Percentiles rank a stretch among this genome's conserved stretches.
Evolutionary conservation across 2,113 vertebrate genomes (phyloP).

Genomic region (Psammodynastes pulverulentus): DNA sequence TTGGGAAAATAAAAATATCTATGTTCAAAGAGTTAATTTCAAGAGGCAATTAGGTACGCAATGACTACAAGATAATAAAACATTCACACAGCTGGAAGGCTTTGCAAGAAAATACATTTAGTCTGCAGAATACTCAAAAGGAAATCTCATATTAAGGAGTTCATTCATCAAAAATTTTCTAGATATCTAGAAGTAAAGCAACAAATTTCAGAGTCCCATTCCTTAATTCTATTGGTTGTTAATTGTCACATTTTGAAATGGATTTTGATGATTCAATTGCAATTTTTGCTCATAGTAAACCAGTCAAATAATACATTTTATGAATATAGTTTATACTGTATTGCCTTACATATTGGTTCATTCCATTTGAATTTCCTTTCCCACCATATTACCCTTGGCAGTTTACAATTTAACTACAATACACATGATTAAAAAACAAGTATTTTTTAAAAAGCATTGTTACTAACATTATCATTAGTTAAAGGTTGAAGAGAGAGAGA

Average conservation of each 20-base stretch:
- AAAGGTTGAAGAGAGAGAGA: background rate
- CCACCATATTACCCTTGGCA: background rate
- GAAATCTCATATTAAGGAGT: background rate
- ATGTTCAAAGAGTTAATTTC: slow-evolving; percentile 33
- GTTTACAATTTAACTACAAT: background rate
- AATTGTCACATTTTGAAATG: background rate
- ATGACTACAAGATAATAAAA: slow-evolving; percentile 13
- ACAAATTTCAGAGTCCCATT: background rate
- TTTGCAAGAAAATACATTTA: slow-evolving; percentile 12
- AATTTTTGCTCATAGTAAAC: background rate
- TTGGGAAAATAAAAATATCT: slow-evolving; percentile 21
- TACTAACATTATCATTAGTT: background rate
- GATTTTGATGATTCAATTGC: background rate
- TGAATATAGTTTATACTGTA: background rate
- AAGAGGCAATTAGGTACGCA: slow-evolving; percentile 21
- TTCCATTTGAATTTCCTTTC: background rate
- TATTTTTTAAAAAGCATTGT: background rate
- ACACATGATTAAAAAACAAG: background rate
- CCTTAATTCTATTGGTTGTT: background rate
- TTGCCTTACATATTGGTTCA: background rate
- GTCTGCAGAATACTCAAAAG: background rate
- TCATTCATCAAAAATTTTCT: background rate
- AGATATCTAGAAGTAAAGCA: background rate
- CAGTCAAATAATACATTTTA: background rate
- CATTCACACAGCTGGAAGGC: background rate